phyloP scores from a whole-genome alignment of 2,113 vertebrate genomes.

The Bostrychus sinensis region DNA sequence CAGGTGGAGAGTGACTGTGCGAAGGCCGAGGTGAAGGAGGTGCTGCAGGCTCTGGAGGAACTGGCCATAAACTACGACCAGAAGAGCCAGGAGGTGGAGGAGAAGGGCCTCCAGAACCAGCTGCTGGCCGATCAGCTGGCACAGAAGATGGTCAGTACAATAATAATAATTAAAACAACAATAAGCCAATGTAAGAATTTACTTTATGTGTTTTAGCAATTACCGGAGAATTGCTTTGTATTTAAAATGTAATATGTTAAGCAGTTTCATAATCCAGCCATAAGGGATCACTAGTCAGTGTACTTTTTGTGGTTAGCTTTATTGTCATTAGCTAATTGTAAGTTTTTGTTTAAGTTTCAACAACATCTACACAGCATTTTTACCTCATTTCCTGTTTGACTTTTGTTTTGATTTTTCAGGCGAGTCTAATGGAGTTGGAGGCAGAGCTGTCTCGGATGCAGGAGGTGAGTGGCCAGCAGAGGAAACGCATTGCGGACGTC shows the following conservation, averaged over 20 bases:
- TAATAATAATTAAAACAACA: too few relatives aligned
- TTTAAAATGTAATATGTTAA: too few relatives aligned
- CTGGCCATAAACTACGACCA: slow-evolving; percentile 92
- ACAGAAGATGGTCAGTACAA: slow-evolving; percentile 87
- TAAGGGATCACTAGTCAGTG: too few relatives aligned
- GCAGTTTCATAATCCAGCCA: too few relatives aligned
- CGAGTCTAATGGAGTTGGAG: slow-evolving; percentile 89
- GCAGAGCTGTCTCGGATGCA: slow-evolving; percentile 88
- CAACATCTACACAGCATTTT: too few relatives aligned
- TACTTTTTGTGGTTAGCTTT: too few relatives aligned
- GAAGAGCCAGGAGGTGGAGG: slow-evolving; percentile 91
- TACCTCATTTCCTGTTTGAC: too few relatives aligned
- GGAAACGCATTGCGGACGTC: slow-evolving; percentile 89
- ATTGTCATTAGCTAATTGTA: too few relatives aligned
- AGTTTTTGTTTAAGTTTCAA: too few relatives aligned
- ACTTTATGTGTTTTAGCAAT: too few relatives aligned
- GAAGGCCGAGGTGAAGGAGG: slow-evolving; percentile 91
- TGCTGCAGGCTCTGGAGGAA: slow-evolving; percentile 90
- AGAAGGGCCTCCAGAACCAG: slow-evolving; percentile 88
- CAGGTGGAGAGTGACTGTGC: slow-evolving; percentile 88
- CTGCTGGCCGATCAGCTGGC: slow-evolving; percentile 87
- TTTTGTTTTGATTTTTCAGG: slow-evolving; percentile 62
- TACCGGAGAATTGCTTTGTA: too few relatives aligned
- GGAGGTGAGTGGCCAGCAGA: slow-evolving; percentile 91
- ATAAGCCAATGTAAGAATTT: too few relatives aligned